Conservation (phyloP, 2,113 vertebrate species). For the Hypanus sabinus region DNA sequence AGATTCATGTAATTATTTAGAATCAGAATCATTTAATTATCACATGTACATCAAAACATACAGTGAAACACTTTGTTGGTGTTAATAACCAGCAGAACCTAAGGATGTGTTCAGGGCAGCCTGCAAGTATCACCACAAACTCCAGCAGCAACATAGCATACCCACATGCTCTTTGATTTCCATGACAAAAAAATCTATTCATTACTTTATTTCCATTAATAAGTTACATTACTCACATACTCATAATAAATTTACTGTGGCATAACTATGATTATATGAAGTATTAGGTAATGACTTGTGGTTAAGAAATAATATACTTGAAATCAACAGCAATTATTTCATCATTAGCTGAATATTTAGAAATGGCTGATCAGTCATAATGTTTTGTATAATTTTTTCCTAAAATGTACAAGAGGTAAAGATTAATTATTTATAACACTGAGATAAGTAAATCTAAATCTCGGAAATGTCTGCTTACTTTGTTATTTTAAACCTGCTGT, state of each 20-base stretch:
- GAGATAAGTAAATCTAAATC: neutral
- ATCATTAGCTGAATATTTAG: conserved; percentile 15
- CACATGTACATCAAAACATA: too few relatives aligned
- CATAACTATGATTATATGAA: conserved; percentile 8
- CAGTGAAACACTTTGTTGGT: too few relatives aligned
- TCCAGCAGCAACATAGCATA: too few relatives aligned
- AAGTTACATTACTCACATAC: neutral
- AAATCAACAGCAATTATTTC: neutral
- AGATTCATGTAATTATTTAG: too few relatives aligned
- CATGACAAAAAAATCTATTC: neutral
- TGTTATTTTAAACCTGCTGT: neutral
- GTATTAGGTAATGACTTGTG: neutral
- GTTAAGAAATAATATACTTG: neutral
- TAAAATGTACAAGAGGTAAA: neutral
- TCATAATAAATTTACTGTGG: neutral
- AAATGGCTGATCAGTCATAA: neutral
- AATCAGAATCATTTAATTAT: too few relatives aligned
- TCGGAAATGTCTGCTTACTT: neutral
- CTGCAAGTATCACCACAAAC: too few relatives aligned
- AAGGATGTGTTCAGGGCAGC: too few relatives aligned
- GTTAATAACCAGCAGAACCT: too few relatives aligned
- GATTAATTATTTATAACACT: neutral
- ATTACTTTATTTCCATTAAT: neutral
- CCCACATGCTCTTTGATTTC: neutral
- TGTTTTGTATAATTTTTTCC: neutral